A percentile compares a stretch with the other conserved stretches of the same genome.
Conservation (phyloP, 1,140 invertebrate species). For the Drosophila pseudoananassae region DNA sequence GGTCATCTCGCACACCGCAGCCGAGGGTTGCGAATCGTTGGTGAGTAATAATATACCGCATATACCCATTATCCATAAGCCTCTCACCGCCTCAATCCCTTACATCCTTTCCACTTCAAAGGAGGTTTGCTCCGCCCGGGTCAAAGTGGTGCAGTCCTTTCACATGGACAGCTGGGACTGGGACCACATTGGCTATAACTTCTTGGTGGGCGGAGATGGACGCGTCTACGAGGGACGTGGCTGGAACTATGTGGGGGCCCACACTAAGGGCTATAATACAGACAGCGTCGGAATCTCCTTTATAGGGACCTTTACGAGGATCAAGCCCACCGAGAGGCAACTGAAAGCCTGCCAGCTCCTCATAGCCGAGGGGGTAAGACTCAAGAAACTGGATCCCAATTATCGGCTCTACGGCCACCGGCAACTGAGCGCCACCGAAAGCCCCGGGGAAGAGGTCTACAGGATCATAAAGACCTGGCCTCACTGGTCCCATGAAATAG, state of each 20-base stretch:
- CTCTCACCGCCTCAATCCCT: background rate
- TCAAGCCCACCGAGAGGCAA: slow-evolving; percentile 85
- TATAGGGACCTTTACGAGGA: slow-evolving; percentile 88
- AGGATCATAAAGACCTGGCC: slow-evolving; percentile 86
- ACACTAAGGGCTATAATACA: slow-evolving; percentile 87
- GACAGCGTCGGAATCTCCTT: slow-evolving; percentile 88
- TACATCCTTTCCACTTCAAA: slow-evolving; percentile 22
- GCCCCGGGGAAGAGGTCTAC: slow-evolving; percentile 88
- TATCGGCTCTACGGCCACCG: slow-evolving; percentile 87
- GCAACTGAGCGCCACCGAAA: slow-evolving; percentile 86
- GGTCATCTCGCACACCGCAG: slow-evolving; percentile 86
- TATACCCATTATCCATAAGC: background rate
- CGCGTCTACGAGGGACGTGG: slow-evolving; percentile 87
- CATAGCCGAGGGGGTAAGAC: slow-evolving; percentile 86
- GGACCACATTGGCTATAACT: slow-evolving; percentile 89
- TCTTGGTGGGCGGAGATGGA: slow-evolving; percentile 88
- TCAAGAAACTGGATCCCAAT: slow-evolving; percentile 85
- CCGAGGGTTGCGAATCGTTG: slow-evolving; percentile 84
- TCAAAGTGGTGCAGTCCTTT: slow-evolving; percentile 88
- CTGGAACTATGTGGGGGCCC: slow-evolving; percentile 87
- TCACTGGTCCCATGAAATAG: slow-evolving; percentile 82
- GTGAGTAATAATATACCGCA: slow-evolving; percentile 62
- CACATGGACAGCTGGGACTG: slow-evolving; percentile 88
- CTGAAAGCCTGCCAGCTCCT: slow-evolving; percentile 86
- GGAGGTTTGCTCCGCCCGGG: slow-evolving; percentile 85